Percentiles rank a stretch among this genome's conserved stretches.
phyloP scores from a whole-genome alignment of 2,888 invertebrate genomes.

The Hipparchia sbordonii region DNA sequence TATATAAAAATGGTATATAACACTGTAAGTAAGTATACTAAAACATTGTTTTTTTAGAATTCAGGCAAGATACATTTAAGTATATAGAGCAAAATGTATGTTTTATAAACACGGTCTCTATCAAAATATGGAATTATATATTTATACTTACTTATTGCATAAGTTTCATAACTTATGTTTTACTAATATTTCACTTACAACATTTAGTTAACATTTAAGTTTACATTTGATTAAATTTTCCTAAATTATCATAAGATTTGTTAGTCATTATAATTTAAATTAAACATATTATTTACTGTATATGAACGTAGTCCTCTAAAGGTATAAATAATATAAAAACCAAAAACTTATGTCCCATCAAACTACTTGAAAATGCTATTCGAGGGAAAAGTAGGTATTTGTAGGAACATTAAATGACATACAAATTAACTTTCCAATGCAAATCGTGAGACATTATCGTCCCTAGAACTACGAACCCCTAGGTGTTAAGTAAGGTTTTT shows the following conservation, averaged over 20 bases:
- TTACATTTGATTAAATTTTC: constrained; percentile 13
- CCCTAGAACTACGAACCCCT: neutral
- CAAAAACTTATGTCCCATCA: neutral
- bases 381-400: constrained; percentile 2
- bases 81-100: neutral
- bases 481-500: neutral
- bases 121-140: neutral
- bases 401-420: neutral
- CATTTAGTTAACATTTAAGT: constrained; percentile 5
- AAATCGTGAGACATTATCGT: neutral
- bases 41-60: constrained; percentile 6
- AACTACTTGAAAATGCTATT: constrained; percentile 12
- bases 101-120: constrained; percentile 4
- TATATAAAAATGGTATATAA: constrained; percentile 1
- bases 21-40: neutral
- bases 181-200: constrained; percentile 5
- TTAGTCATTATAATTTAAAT: neutral
- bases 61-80: constrained; percentile 10
- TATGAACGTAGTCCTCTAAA: neutral
- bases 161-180: neutral
- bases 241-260: constrained; percentile 4
- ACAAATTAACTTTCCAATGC: neutral
- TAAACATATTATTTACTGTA: no score
- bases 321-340: neutral
- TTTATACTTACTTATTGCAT: neutral